phyloP scores from a whole-genome alignment of 2,888 invertebrate genomes.

The Philereme vetulata region DNA sequence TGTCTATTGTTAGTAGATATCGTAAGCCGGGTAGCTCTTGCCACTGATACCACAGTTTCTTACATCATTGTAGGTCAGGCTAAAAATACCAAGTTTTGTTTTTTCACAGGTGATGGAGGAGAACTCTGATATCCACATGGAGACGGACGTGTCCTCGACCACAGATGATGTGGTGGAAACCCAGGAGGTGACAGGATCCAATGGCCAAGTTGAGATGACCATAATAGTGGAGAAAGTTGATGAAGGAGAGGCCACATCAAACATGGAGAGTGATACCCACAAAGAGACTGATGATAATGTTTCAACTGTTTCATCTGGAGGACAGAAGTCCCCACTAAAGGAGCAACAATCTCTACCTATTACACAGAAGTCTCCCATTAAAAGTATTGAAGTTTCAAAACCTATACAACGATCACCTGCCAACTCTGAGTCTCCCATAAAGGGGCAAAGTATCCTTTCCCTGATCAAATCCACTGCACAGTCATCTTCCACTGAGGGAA shows the following conservation, averaged over 20 bases:
- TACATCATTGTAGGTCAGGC: conserved; percentile 53
- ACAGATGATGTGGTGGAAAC: conserved; percentile 63
- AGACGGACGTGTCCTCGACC: conserved; percentile 73
- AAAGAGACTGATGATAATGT: conserved; percentile 20
- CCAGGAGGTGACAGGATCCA: conserved; percentile 59
- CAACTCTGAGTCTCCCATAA: conserved; percentile 38
- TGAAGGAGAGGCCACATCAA: conserved; percentile 49
- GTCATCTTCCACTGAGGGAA: conserved; percentile 31
- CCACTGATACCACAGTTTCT: conserved; percentile 44
- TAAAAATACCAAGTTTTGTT: conserved; percentile 60
- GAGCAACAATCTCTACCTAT: conserved; percentile 5
- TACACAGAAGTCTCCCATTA: conserved; percentile 30
- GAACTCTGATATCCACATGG: conserved; percentile 67
- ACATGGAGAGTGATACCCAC: conserved; percentile 35
- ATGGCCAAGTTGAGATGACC: conserved; percentile 65
- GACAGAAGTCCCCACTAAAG: conserved; percentile 12
- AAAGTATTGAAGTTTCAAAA: conserved; percentile 32
- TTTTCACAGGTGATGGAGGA: conserved; percentile 74
- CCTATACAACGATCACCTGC: conserved; percentile 33
- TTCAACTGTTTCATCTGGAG: conserved; percentile 20
- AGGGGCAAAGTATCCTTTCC: conserved; percentile 19
- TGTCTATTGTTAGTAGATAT: conserved; percentile 51
- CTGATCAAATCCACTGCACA: conserved; percentile 5
- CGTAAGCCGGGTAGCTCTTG: conserved; percentile 32
- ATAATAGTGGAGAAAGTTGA: conserved; percentile 66